These are phyloP conservation scores for Sarotherodon lohbergeri DNA, from an alignment of 2,113 vertebrate species.

Conservation along the genomic window DNA sequence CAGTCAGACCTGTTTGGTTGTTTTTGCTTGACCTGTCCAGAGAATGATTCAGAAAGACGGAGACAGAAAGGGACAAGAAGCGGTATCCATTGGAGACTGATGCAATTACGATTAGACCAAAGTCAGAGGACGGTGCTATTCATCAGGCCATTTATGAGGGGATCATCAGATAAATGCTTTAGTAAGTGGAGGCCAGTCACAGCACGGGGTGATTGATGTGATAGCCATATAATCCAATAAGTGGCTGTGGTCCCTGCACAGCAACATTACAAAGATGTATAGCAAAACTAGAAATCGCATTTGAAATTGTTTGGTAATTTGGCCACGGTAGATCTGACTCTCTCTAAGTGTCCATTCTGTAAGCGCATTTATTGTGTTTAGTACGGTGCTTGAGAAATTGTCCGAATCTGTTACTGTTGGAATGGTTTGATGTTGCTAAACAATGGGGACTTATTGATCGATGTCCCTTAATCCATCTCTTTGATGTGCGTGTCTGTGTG, in stretches of 20 bases:
- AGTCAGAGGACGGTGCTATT: slow-evolving; percentile 45
- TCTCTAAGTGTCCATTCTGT: not conserved
- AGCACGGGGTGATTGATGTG: slow-evolving; percentile 48
- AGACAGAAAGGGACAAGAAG: slow-evolving; percentile 10
- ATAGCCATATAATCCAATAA: slow-evolving; percentile 56
- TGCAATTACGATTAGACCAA: slow-evolving; percentile 53
- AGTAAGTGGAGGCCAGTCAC: slow-evolving; percentile 50
- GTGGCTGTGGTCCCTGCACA: slow-evolving; percentile 17
- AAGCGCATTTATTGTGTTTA: not conserved
- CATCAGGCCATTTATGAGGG: slow-evolving; percentile 57
- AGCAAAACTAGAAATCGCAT: not conserved
- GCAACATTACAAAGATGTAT: slow-evolving; percentile 26
- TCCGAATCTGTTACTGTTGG: not conserved
- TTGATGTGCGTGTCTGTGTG: not conserved
- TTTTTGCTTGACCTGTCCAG: not conserved
- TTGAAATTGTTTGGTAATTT: slow-evolving; percentile 1
- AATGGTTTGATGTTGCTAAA: slow-evolving; percentile 15
- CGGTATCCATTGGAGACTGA: slow-evolving; percentile 36
- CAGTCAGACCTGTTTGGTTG: not conserved
- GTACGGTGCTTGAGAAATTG: not conserved
- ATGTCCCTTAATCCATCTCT: slow-evolving; percentile 22
- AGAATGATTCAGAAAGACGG: not conserved
- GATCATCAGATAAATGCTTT: slow-evolving; percentile 58
- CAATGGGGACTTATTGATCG: slow-evolving; percentile 32
- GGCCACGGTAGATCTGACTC: not conserved